Conservation (phyloP, 2,888 invertebrate species). For the Archaeoteleia sp. region DNA sequence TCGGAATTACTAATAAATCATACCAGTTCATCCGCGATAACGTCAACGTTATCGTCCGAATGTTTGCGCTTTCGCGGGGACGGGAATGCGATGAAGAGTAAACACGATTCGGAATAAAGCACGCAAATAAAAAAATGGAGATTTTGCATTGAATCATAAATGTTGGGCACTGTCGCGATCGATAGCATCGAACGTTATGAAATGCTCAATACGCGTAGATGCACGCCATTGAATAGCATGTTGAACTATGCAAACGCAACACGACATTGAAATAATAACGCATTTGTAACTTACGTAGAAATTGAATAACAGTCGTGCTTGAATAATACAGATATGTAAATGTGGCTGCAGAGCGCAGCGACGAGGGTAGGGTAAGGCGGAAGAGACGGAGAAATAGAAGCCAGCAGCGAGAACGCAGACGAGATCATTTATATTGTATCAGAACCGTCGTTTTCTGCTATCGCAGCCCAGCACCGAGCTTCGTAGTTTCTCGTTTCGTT, state of each 20-base stretch:
- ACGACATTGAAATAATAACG: constrained; percentile 65
- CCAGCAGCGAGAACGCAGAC: constrained; percentile 60
- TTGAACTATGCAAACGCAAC: constrained; percentile 46
- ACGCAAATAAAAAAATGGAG: constrained; percentile 42
- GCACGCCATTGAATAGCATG: constrained; percentile 27
- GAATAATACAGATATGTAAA: constrained; percentile 73
- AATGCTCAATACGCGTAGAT: constrained; percentile 46
- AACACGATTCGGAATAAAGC: constrained; percentile 22
- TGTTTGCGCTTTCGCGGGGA: constrained; percentile 32
- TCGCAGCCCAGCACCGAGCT: constrained; percentile 14
- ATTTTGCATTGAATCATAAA: constrained; percentile 34
- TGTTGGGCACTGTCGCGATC: constrained; percentile 18
- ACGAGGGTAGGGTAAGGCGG: constrained; percentile 29
- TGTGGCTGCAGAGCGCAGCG: constrained; percentile 57
- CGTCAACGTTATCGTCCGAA: constrained; percentile 25
- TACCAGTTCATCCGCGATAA: constrained; percentile 25
- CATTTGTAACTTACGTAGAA: constrained; percentile 68
- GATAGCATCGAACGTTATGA: constrained; percentile 42
- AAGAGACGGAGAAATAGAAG: constrained; percentile 16
- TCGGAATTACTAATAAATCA: constrained; percentile 30
- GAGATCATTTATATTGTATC: constrained; percentile 72
- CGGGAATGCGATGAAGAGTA: constrained; percentile 34
- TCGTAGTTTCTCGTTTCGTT: constrained; percentile 1
- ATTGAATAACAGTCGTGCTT: constrained; percentile 71
- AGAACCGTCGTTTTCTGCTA: constrained; percentile 57